These are phyloP conservation scores for Rhyacophila brunnea DNA, from an alignment of 1,140 invertebrate species.

Conservation along the genomic window DNA sequence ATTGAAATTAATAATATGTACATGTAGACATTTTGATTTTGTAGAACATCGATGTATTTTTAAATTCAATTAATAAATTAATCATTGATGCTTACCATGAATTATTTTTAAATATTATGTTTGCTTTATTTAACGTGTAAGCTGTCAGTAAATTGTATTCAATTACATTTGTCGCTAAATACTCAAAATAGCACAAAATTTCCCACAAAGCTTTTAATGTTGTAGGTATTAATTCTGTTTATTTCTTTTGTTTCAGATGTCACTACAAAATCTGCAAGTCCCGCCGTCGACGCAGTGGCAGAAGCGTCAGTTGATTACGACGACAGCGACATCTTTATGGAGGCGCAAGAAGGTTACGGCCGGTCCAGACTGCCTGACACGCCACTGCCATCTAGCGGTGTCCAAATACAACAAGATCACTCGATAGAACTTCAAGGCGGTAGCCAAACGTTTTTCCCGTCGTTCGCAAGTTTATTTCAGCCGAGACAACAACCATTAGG, in stretches of 20 bases:
- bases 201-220: no score
- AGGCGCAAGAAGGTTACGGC: neutral
- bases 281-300: conserved; percentile 14
- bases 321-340: conserved; percentile 4
- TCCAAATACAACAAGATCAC: conserved; percentile 38
- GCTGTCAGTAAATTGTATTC: no score
- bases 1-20: no score
- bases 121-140: no score
- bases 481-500: conserved; percentile 29
- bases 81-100: no score
- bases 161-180: no score
- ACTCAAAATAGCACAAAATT: no score
- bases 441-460: conserved; percentile 51
- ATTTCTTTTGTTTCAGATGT: conserved; percentile 7
- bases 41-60: no score
- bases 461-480: conserved; percentile 52
- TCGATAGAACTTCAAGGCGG: conserved; percentile 49
- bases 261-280: conserved; percentile 1
- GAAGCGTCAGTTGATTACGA: conserved; percentile 21
- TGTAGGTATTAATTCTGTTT: neutral
- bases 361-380: neutral
- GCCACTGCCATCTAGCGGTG: conserved; percentile 7
- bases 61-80: no score
- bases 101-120: no score
- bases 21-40: no score